Percentiles rank a stretch among this genome's conserved stretches.
Evolutionary conservation across 2,888 invertebrate genomes (phyloP).

Genomic region (Sarcophaga carnaria): DNA sequence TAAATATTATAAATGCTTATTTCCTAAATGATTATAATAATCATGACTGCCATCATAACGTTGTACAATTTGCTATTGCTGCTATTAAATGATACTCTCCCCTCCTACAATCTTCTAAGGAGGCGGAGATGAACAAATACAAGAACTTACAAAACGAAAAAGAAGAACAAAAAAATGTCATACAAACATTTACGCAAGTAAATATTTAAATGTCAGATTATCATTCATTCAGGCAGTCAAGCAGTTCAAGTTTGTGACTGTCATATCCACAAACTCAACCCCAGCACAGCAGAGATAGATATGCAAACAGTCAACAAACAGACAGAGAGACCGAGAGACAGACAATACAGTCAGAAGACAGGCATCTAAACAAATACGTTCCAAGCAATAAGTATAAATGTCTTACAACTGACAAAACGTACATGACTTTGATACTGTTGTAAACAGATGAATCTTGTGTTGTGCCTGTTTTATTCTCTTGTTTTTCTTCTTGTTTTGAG

Average conservation of each 20-base stretch:
- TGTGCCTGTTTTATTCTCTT: background rate
- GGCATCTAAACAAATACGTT: conserved; percentile 49
- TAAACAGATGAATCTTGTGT: conserved; percentile 23
- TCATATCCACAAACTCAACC: background rate
- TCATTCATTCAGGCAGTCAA: conserved; percentile 50
- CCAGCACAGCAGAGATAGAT: background rate
- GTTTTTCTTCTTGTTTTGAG: background rate
- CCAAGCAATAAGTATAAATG: conserved; percentile 62
- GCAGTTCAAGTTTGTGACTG: conserved; percentile 43
- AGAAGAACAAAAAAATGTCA: conserved; percentile 72
- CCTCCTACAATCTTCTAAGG: background rate
- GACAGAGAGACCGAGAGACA: background rate
- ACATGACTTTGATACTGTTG: conserved; percentile 50
- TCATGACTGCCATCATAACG: conserved; percentile 53
- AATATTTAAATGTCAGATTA: conserved; percentile 80
- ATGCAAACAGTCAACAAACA: background rate
- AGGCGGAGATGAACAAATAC: background rate
- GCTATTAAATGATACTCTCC: background rate
- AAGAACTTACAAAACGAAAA: background rate
- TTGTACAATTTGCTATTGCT: background rate
- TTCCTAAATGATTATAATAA: conserved; percentile 62
- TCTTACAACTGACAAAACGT: conserved; percentile 49
- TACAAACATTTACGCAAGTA: conserved; percentile 77
- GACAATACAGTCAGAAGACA: conserved; percentile 4
- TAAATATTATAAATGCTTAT: conserved; percentile 61